Evolutionary conservation across 2,888 invertebrate genomes (phyloP).

Genomic region (Ophioninae sp.): DNA sequence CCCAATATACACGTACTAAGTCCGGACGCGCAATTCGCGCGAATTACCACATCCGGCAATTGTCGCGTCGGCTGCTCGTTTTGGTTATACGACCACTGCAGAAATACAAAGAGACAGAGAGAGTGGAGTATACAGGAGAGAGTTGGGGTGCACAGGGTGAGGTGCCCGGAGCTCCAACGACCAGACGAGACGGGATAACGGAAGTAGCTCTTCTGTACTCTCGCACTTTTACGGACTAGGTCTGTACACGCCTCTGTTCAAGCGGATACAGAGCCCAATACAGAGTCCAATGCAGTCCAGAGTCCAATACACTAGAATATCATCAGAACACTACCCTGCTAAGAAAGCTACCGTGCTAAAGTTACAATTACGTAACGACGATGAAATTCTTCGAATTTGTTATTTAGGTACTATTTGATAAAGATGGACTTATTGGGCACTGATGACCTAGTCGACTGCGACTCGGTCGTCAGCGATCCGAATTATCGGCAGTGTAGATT

Average conservation of each 20-base stretch:
- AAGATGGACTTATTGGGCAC: too few species aligned
- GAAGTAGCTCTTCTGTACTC: constrained; percentile 45
- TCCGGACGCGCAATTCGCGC: constrained; percentile 74
- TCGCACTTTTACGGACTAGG: constrained; percentile 53
- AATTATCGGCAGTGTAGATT: too few species aligned
- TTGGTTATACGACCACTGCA: constrained; percentile 62
- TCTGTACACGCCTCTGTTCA: not conserved
- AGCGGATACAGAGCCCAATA: constrained; percentile 44
- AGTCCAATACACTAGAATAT: not conserved
- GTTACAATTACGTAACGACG: too few species aligned
- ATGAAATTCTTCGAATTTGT: too few species aligned
- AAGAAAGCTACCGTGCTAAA: too few species aligned
- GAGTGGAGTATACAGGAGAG: constrained; percentile 17
- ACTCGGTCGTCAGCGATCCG: too few species aligned
- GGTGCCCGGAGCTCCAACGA: constrained; percentile 38
- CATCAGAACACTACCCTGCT: too few species aligned
- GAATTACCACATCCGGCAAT: constrained; percentile 75
- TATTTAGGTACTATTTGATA: too few species aligned
- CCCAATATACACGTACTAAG: constrained; percentile 73
- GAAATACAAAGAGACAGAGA: constrained; percentile 50
- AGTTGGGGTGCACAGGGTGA: constrained; percentile 3
- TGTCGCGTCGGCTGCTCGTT: constrained; percentile 66
- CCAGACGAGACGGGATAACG: constrained; percentile 53
- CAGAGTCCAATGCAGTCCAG: constrained; percentile 45
- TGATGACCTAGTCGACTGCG: too few species aligned